Percentiles rank a stretch among this genome's conserved stretches.
These are phyloP conservation scores for Catharus minimus DNA, from an alignment of 2,113 vertebrate species.

Conservation along the genomic window DNA sequence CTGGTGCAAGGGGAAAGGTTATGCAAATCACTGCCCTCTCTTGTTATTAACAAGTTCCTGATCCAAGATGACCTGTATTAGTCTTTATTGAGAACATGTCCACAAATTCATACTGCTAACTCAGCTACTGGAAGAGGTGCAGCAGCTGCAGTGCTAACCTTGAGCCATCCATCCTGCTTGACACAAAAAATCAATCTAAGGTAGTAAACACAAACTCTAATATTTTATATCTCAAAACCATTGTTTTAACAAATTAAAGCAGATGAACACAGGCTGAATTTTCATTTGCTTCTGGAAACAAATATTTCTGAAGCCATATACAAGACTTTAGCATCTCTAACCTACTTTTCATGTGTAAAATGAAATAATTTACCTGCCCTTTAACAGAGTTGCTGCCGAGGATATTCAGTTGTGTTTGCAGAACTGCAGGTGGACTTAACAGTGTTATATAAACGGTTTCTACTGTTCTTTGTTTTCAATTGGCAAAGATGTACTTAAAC, in stretches of 20 bases:
- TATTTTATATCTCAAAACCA: neutral
- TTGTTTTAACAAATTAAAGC: neutral
- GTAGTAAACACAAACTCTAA: neutral
- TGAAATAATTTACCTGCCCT: neutral
- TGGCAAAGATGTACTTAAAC: neutral
- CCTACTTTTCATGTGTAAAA: neutral
- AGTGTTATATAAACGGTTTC: neutral
- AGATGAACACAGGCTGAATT: neutral
- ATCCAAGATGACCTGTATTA: neutral
- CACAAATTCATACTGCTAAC: neutral
- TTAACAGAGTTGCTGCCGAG: neutral
- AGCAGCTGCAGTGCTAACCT: neutral
- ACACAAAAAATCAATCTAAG: neutral
- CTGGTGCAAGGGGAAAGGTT: neutral
- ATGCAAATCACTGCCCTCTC: neutral
- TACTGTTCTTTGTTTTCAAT: neutral
- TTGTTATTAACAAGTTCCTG: neutral
- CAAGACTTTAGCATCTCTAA: neutral
- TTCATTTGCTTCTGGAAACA: neutral
- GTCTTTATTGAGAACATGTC: neutral
- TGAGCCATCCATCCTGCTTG: neutral
- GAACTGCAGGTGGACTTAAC: slow-evolving; percentile 4
- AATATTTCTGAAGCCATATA: neutral
- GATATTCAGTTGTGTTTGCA: neutral
- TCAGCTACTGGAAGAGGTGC: neutral